Evolutionary conservation across 1,140 invertebrate species (phyloP).

Genomic region (Himalopsyche phryganea): DNA sequence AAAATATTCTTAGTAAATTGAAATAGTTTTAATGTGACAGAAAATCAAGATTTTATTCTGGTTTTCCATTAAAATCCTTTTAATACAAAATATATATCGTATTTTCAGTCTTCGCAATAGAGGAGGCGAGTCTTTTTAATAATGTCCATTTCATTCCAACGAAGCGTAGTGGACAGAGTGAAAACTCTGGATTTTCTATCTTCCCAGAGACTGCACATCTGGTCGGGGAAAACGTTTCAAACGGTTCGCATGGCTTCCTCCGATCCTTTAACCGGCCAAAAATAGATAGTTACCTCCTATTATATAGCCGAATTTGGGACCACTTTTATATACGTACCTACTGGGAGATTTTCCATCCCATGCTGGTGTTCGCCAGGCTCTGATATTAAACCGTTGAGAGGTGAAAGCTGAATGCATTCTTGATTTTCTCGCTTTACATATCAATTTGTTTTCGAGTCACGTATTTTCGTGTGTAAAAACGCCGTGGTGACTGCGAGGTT

Average conservation of each 20-base stretch:
- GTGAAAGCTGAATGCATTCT: conserved; percentile 15
- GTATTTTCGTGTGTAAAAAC: conserved; percentile 5
- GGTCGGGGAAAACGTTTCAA: neutral
- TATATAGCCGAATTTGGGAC: conserved; percentile 7
- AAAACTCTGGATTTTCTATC: neutral
- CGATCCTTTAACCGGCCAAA: conserved; percentile 5
- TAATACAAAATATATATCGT: too few species aligned
- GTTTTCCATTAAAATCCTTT: too few species aligned
- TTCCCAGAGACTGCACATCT: neutral
- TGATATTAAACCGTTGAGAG: conserved; percentile 10
- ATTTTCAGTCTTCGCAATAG: too few species aligned
- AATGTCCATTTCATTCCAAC: conserved; percentile 12
- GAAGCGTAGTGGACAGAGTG: neutral
- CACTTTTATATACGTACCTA: neutral
- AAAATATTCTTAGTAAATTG: too few species aligned
- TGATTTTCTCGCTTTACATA: conserved; percentile 14
- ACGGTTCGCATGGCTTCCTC: conserved; percentile 7
- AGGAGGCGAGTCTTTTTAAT: conserved; percentile 7
- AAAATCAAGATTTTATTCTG: too few species aligned
- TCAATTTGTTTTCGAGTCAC: conserved; percentile 18
- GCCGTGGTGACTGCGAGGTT: neutral
- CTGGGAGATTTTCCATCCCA: too few species aligned
- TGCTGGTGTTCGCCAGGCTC: neutral
- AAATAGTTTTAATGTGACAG: too few species aligned
- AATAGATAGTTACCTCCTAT: conserved; percentile 5